These are phyloP conservation scores for Phytoseiulus persimilis DNA, from an alignment of 2,888 invertebrate genomes.

Conservation along the genomic window DNA sequence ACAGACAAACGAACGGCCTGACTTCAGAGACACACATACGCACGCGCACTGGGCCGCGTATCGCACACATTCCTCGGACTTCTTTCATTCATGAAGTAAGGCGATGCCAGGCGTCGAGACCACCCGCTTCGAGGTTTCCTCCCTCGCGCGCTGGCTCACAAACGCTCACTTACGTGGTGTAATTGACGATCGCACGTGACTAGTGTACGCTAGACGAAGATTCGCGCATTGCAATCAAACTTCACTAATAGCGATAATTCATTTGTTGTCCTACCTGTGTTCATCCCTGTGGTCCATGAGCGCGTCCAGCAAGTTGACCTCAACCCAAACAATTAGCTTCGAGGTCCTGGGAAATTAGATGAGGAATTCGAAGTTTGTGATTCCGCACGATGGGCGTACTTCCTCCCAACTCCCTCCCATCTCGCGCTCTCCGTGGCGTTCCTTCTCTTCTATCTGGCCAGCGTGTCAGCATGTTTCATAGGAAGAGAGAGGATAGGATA, in stretches of 20 bases:
- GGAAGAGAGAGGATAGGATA: too few relatives aligned
- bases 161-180: neutral
- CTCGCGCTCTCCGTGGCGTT: too few relatives aligned
- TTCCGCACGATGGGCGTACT: neutral
- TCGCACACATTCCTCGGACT: neutral
- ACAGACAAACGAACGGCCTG: neutral
- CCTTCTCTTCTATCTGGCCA: too few relatives aligned
- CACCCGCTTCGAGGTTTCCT: neutral
- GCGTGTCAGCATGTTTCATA: too few relatives aligned
- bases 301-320: neutral
- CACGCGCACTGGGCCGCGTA: neutral
- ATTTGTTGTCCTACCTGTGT: neutral
- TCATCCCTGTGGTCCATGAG: neutral
- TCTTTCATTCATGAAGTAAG: neutral
- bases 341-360: neutral
- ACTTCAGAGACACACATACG: neutral
- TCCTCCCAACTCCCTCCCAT: neutral
- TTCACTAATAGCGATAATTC: neutral
- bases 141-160: neutral
- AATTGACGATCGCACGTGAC: slow-evolving; percentile 5
- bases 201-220: neutral
- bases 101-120: slow-evolving; percentile 5
- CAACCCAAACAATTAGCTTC: neutral
- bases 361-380: neutral
- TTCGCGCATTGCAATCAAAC: neutral